A percentile compares a stretch with the other conserved stretches of the same genome.
These are phyloP conservation scores for Halcyon senegalensis DNA, from an alignment of 2,113 vertebrate species.

Conservation along the genomic window DNA sequence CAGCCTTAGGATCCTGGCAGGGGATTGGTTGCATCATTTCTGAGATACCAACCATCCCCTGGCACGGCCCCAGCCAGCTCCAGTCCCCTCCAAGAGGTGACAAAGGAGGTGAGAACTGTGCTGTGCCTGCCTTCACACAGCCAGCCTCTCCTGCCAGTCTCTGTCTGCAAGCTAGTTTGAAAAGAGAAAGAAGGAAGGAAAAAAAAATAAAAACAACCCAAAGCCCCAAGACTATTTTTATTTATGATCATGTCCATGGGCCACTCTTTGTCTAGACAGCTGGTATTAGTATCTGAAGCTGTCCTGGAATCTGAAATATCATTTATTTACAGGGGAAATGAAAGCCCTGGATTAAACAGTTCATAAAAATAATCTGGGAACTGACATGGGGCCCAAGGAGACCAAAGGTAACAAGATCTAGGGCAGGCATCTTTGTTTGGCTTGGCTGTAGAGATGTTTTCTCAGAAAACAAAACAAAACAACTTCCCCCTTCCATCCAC, in stretches of 20 bases:
- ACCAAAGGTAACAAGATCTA: conserved; percentile 49
- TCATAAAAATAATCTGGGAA: conserved; percentile 66
- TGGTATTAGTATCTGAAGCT: conserved; percentile 68
- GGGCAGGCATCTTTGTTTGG: conserved; percentile 19
- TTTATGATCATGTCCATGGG: conserved; percentile 66
- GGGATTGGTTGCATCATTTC: not conserved
- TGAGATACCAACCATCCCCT: not conserved
- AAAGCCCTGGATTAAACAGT: conserved; percentile 63
- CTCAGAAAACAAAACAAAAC: conserved; percentile 48
- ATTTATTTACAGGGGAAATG: conserved; percentile 64
- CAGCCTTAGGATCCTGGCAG: not conserved
- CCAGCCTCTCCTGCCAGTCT: not conserved
- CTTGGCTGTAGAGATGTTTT: conserved; percentile 34
- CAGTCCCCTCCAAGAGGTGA: not conserved
- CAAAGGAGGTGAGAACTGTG: not conserved
- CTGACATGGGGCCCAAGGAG: not conserved
- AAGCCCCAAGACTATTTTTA: conserved; percentile 61
- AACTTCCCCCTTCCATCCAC: not conserved
- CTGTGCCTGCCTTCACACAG: not conserved
- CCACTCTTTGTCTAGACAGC: conserved; percentile 78
- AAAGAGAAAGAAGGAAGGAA: not conserved
- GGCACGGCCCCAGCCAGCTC: not conserved
- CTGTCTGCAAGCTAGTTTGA: not conserved
- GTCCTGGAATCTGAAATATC: conserved; percentile 62
- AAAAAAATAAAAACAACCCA: not conserved